Evolutionary conservation across 2,888 invertebrate species (phyloP).

Genomic region (Creontiades dilutus): DNA sequence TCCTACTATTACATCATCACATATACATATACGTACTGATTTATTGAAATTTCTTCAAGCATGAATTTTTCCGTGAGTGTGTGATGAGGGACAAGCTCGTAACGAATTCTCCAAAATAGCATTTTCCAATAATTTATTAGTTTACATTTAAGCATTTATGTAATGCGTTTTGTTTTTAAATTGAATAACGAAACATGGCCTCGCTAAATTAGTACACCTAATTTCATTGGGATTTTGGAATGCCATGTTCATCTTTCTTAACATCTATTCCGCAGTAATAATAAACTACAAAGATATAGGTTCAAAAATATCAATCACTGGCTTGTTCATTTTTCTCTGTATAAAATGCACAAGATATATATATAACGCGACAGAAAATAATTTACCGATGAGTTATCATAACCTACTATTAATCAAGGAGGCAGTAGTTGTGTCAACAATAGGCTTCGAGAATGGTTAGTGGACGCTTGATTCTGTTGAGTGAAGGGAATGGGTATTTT

Average conservation of each 20-base stretch:
- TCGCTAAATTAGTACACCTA: conserved; percentile 27
- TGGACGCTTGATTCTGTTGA: too few species aligned
- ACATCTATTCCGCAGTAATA: conserved; percentile 30
- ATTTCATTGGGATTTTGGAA: conserved; percentile 6
- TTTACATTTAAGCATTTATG: conserved; percentile 17
- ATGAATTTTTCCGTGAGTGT: background rate
- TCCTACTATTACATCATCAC: conserved; percentile 5
- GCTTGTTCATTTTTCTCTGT: conserved; percentile 22
- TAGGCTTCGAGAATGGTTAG: background rate
- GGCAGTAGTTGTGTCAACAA: background rate
- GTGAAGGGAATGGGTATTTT: too few species aligned
- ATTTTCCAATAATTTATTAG: background rate
- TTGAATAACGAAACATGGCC: conserved; percentile 6
- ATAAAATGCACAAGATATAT: conserved; percentile 19
- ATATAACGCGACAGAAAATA: background rate
- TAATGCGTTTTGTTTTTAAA: conserved; percentile 6
- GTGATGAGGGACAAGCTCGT: conserved; percentile 4
- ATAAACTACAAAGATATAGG: conserved; percentile 8
- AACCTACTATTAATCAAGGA: background rate
- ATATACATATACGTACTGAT: conserved; percentile 14
- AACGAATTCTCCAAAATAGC: conserved; percentile 27
- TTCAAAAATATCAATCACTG: conserved; percentile 23
- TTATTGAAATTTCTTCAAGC: conserved; percentile 27
- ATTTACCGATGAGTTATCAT: background rate
- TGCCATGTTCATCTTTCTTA: conserved; percentile 35